These are phyloP conservation scores for Phalanger gymnotis DNA, from an alignment of 2,797 vertebrate species.

Conservation along the genomic window DNA sequence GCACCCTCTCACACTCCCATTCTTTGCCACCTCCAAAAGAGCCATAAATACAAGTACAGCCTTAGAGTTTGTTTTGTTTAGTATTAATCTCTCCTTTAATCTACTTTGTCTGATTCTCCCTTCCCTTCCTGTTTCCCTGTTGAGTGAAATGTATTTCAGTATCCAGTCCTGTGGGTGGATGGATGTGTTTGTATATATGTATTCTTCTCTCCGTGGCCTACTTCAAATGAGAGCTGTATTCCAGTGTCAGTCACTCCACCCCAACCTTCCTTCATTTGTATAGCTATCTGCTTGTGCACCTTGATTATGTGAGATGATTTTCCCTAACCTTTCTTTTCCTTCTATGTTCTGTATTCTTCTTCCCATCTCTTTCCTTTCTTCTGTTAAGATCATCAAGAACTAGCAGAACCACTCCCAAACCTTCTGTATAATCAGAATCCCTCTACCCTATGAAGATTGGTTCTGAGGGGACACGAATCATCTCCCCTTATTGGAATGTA, in stretches of 20 bases:
- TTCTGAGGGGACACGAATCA: neutral
- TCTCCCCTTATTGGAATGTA: neutral
- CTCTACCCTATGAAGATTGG: neutral
- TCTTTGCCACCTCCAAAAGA: neutral
- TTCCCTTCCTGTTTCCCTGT: neutral
- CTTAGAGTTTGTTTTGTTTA: neutral
- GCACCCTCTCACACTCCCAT: neutral
- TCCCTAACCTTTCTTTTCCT: neutral
- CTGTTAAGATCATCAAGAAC: neutral
- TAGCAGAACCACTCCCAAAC: neutral
- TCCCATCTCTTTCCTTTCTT: neutral
- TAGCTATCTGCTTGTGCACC: neutral
- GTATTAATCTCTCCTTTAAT: neutral
- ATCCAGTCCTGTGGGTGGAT: neutral
- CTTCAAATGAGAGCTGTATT: neutral
- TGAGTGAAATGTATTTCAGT: neutral
- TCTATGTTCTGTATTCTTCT: neutral
- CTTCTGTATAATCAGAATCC: neutral
- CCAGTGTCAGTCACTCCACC: neutral
- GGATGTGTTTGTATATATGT: neutral
- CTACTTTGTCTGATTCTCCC: neutral
- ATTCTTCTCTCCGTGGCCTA: neutral
- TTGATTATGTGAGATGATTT: neutral
- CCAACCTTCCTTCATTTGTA: neutral
- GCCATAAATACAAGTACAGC: neutral